These are phyloP conservation scores for Chrosomus eos DNA, from an alignment of 2,797 vertebrate genomes.

Conservation along the genomic window DNA sequence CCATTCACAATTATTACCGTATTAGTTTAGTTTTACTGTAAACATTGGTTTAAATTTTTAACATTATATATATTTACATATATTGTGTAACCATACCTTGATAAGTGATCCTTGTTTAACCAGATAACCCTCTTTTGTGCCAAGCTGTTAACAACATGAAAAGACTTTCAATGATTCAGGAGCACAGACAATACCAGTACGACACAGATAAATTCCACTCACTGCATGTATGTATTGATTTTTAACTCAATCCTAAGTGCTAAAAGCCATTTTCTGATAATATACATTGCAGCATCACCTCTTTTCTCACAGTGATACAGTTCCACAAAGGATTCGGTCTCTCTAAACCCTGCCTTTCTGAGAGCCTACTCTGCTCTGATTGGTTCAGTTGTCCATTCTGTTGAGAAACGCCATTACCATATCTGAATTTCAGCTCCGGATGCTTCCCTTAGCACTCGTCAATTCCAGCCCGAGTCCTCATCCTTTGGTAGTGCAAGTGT, in stretches of 20 bases:
- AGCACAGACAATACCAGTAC: background rate
- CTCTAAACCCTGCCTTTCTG: background rate
- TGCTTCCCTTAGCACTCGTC: too few relatives aligned
- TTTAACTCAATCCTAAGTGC: background rate
- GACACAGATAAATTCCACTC: background rate
- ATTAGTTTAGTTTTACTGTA: background rate
- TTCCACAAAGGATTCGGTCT: background rate
- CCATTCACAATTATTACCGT: background rate
- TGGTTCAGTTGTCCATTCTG: too few relatives aligned
- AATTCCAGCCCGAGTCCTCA: too few relatives aligned
- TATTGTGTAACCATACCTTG: conserved; percentile 81
- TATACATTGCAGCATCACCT: background rate
- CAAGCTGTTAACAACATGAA: conserved; percentile 81
- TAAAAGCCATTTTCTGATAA: background rate
- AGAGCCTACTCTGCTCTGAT: background rate
- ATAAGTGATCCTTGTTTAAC: conserved; percentile 92
- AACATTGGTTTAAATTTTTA: background rate
- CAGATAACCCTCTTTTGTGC: conserved; percentile 96
- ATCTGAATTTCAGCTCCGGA: too few relatives aligned
- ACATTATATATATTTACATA: background rate
- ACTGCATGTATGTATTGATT: background rate
- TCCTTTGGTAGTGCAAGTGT: too few relatives aligned
- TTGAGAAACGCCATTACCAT: too few relatives aligned
- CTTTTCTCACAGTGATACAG: background rate
- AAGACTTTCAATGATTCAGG: background rate